Evolutionary conservation across 2,113 vertebrate species (phyloP), one percentile per base, ranked within the genome.

Genomic region (Rhea americana): DNA sequence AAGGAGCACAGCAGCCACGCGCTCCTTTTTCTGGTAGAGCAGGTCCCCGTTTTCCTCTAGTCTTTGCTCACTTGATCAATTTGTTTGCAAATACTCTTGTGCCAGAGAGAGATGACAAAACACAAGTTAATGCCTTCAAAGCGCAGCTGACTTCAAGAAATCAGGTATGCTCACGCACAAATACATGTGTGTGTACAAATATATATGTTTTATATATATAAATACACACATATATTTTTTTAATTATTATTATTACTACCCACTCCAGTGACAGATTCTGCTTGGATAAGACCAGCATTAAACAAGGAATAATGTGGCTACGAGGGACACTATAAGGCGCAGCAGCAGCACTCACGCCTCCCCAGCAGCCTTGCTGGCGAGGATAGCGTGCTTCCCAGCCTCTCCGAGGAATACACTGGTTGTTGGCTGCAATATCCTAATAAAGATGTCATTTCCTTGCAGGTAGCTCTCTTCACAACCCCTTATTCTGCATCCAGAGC

Each of bases 401-500:
- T 22, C 56, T 18, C 13, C 0, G 48, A 37, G 13, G 45, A 6
- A 10, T 25, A 26, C 1, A 0, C 43, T 16, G 87, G 48, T 37
- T 7, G 1, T 2, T 1, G 6, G 17, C 17, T 5, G 9, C 0
- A 20, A 4, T 1, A 4, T 66, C 48, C 6, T 3, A 2, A 1
- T 0, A 1, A 3, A 1, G 32, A 5, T 0, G 3, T 1, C 3
- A 0, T 7, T 39, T 28, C 3, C 6, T 0, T 11, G 8, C 35
- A 5, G 39, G 45, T 2, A 3, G 14, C 26, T 55, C n/a, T 17
- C 0, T 2, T 43, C 18, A 7, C 41, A 11, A 2, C 28, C 26
- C 53, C 25, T 37, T 2, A 5, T 3, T 5, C 32, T 4, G 17
- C 43, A 2, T 30, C 82, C 30, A 51, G n/a, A 32, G 0, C 65